Base-by-base conservation (phyloP, 23 tunicate genomes). In the Diplosoma virens region DNA sequence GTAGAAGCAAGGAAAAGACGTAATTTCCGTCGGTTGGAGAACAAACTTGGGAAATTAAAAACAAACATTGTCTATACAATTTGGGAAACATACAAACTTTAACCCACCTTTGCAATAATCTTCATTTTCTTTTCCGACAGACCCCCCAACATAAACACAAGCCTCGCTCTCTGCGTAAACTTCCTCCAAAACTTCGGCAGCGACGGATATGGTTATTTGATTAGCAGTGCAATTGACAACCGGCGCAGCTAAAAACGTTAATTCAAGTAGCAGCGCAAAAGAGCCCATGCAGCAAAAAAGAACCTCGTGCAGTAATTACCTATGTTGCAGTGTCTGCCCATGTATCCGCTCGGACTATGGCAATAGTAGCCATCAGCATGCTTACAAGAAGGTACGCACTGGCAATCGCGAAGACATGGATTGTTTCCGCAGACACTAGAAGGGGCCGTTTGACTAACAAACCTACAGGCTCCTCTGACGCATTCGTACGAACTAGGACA, bases 331-430 rank as follows among this genome's bases (percentile, higher is more conserved):
- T 81, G 25, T 45, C 59, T 81, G 30, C 86, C 86, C 24, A 81
- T 33, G 68, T 0, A 81, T 11, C 86, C 86, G 30, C 23, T n/a
- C 20, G 79, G 14, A 34, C 86, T 81, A 1, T 31, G n/a, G 37
- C 86, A 81, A 41, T 72, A 72, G 30, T 81, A 81, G 24, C 86
- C 86, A 24, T 64, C 71, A 32, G 79, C 32, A 28, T 81, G 86
- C 33, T 25, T 27, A 41, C 86, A 81, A 18, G 86, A 81, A n/a
- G 32, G 29, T 14, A 45, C 2, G 58, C 86, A 81, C 26, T 58
- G 32, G 73, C 86, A 81, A 22, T 58, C 86, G 27, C 59, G 28
- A 0, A 33, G 7, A 52, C 86, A 81, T 1, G 79, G 79, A 33
- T 72, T 81, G 0, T 67, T 61, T 11, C 37, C 30, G 37, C 86